These are phyloP conservation scores for Ginglymostoma cirratum DNA, from an alignment of 2,113 vertebrate species.

Conservation along the genomic window DNA sequence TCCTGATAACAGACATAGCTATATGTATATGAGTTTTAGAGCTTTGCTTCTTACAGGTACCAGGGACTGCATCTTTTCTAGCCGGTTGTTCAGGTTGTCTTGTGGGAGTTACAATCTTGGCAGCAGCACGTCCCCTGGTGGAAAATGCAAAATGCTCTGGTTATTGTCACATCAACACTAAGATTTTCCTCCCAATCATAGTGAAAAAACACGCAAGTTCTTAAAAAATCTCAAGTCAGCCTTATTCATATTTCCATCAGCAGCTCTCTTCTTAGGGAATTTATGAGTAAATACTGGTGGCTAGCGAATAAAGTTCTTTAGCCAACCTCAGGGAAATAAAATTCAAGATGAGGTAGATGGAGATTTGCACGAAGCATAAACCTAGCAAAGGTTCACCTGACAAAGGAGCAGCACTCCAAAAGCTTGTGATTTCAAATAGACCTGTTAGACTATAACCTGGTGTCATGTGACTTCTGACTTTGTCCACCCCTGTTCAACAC, in stretches of 20 bases:
- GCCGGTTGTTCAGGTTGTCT: neutral
- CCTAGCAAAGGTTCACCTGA: no score
- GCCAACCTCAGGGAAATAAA: neutral
- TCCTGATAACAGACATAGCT: neutral
- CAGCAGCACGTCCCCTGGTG: conserved; percentile 53
- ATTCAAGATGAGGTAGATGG: neutral
- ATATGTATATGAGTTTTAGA: neutral
- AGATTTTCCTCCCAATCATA: neutral
- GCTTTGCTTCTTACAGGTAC: neutral
- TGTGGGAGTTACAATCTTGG: conserved; percentile 35
- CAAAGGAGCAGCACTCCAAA: no score
- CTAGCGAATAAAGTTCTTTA: neutral
- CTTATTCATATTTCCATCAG: neutral
- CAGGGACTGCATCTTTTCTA: neutral
- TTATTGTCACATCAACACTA: neutral
- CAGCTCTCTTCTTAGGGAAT: neutral
- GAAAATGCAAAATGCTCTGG: conserved; percentile 37
- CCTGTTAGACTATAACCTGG: no score
- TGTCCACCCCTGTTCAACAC: no score
- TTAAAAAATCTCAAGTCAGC: neutral
- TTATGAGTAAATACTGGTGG: neutral
- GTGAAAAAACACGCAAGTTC: neutral
- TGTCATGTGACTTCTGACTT: no score
- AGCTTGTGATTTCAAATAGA: no score
- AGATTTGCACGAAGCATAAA: no score